Percentiles rank a stretch among this genome's conserved stretches.
Evolutionary conservation across 1,140 invertebrate species (phyloP).

Genomic region (Cotesia vestalis): DNA sequence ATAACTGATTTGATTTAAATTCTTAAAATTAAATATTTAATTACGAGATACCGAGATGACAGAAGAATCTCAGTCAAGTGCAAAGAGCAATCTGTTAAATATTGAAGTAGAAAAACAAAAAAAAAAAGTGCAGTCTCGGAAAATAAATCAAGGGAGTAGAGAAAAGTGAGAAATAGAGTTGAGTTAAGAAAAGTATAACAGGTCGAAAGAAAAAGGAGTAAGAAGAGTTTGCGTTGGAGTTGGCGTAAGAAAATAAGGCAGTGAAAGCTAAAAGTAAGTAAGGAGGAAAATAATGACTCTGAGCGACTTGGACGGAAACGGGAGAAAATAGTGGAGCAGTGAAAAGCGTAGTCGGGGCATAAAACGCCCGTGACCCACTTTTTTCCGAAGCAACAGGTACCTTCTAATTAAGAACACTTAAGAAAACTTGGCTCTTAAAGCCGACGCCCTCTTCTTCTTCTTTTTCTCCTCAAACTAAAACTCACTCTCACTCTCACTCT

Average conservation of each 20-base stretch:
- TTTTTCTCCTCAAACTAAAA: constrained; percentile 30
- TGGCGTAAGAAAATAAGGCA: constrained; percentile 10
- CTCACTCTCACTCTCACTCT: no score
- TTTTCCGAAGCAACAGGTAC: constrained; percentile 68
- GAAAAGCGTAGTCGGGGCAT: constrained; percentile 49
- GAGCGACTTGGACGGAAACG: constrained; percentile 54
- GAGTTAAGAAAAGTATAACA: constrained; percentile 19
- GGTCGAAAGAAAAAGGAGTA: constrained; percentile 8
- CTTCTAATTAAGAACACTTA: constrained; percentile 69
- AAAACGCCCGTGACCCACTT: constrained; percentile 63
- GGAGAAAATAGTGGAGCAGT: constrained; percentile 34
- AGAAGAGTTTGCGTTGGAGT: background rate
- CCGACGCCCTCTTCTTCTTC: constrained; percentile 58
- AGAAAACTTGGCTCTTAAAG: constrained; percentile 68
- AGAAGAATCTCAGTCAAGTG: background rate
- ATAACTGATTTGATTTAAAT: no score
- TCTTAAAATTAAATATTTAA: background rate
- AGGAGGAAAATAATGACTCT: constrained; percentile 64
- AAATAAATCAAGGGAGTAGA: constrained; percentile 22
- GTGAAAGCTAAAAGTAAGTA: constrained; percentile 38
- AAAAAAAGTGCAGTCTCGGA: background rate
- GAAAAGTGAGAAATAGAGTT: constrained; percentile 17
- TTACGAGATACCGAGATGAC: background rate
- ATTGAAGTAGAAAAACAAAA: constrained; percentile 37
- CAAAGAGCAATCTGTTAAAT: constrained; percentile 50